Evolutionary conservation across 2,797 vertebrate genomes (phyloP), one percentile per base, ranked within the genome.

Genomic region (Lophotriccus pileatus): DNA sequence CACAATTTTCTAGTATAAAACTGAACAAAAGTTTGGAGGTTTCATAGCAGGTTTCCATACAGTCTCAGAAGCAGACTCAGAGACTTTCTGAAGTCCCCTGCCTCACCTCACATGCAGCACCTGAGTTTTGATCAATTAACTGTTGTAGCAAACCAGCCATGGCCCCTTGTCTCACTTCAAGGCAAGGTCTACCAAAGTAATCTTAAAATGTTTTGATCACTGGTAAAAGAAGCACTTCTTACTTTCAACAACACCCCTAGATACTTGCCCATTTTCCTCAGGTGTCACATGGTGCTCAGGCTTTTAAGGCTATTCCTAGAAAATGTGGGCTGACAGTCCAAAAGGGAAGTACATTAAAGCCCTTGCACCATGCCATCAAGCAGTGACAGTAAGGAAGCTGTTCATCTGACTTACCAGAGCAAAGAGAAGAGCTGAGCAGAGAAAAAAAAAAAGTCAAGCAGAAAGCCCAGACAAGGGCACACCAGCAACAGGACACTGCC

Each of bases 341-440:
- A 44, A 90, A 91, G 72, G 23, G 86, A 83, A 91, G 67, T 36
- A 69, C 6, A 78, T 58, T 44, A 80, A 97, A 93, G 87, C 43
- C 63, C 67, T 91, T 62, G 77, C 17, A 32, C 85, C 58, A 13
- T 86, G 28, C 39, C 92, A 81, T 41, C 74, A 64, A 74, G n/a
- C 72, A 94, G 44, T 19, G 50, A 77, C 66, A 87, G 81, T 68
- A 69, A 62, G 60, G 56, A 95, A 96, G 78, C 36, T 52, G 67
- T 91, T 95, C 63, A 55, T 91, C 85, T 93, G 76, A 98, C 98
- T 98, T 97, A 98, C 98, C 98, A 6, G 89, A 93, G 81, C 28
- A 94, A 91, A 91, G 74, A 94, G 92, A 77, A 90, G 79, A 94
- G 96, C 67, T 82, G 94, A 95, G 62, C 70, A 77, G 92, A 96